Percentiles rank a stretch among this genome's conserved stretches.
Evolutionary conservation across 2,888 invertebrate species (phyloP).

Genomic region (Nemapogon koenigi): DNA sequence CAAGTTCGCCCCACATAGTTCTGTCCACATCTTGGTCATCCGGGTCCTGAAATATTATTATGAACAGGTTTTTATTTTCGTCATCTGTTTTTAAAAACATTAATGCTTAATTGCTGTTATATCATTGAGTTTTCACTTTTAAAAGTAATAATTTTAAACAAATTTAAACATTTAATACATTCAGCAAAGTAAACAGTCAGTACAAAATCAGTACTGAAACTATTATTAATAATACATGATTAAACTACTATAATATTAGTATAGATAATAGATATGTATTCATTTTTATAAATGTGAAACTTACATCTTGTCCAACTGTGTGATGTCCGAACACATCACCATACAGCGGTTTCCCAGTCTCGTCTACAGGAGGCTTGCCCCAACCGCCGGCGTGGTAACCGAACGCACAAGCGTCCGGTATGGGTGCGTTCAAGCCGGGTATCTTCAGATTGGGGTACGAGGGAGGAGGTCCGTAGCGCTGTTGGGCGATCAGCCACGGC

Average conservation of each 20-base stretch:
- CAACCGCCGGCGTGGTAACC: slow-evolving; percentile 99
- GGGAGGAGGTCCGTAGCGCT: slow-evolving; percentile 98
- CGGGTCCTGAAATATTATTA: slow-evolving; percentile 34
- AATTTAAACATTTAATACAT: too few relatives aligned
- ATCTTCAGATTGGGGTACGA: slow-evolving; percentile 98
- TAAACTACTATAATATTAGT: too few relatives aligned
- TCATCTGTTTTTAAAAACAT: too few relatives aligned
- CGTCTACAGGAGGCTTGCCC: slow-evolving; percentile 99
- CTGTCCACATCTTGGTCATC: slow-evolving; percentile 81
- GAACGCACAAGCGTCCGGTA: slow-evolving; percentile 96
- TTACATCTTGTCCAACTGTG: slow-evolving; percentile 73
- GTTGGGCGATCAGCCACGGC: slow-evolving; percentile 97
- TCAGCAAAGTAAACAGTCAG: too few relatives aligned
- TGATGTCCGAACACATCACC: slow-evolving; percentile 97
- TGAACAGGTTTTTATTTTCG: too few relatives aligned
- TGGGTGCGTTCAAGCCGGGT: slow-evolving; percentile 96
- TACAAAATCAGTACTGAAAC: too few relatives aligned
- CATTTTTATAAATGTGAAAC: too few relatives aligned
- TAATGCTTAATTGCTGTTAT: too few relatives aligned
- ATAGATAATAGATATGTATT: too few relatives aligned
- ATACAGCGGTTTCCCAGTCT: slow-evolving; percentile 95
- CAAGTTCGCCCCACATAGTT: slow-evolving; percentile 96
- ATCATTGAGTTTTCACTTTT: too few relatives aligned
- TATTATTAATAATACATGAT: too few relatives aligned
- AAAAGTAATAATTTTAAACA: too few relatives aligned